These are phyloP conservation scores for Sternotherus odoratus DNA, from an alignment of 2,797 vertebrate species.

Conservation along the genomic window DNA sequence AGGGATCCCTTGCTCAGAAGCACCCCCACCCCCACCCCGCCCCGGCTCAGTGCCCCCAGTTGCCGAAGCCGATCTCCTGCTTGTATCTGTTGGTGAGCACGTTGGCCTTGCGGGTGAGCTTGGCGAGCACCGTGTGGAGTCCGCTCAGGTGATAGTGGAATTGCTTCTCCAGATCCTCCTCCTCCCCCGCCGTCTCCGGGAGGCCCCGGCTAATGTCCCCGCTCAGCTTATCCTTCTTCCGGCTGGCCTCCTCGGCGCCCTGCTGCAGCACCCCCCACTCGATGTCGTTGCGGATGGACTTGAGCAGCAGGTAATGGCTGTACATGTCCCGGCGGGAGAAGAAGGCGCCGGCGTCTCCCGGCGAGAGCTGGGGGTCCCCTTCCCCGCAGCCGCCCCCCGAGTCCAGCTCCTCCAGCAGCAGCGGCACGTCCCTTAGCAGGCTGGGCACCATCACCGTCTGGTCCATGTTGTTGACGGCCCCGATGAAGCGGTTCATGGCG, in stretches of 20 bases:
- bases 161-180: conserved; percentile 91
- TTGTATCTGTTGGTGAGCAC: conserved; percentile 93
- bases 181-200: conserved; percentile 82
- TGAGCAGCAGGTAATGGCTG: conserved; percentile 94
- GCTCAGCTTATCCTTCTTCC: conserved; percentile 78
- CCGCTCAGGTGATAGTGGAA: conserved; percentile 93
- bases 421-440: conserved; percentile 93
- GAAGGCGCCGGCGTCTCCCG: conserved; percentile 74
- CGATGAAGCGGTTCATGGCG: conserved; percentile 96
- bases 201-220: conserved; percentile 78
- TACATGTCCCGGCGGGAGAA: conserved; percentile 92
- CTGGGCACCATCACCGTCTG: conserved; percentile 98
- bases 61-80: conserved; percentile 92
- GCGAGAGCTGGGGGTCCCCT: conserved; percentile 50
- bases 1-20: neutral
- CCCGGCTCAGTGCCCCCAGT: conserved; percentile 86
- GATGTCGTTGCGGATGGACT: conserved; percentile 96
- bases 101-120: conserved; percentile 92
- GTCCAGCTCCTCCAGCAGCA: conserved; percentile 87
- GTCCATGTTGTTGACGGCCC: conserved; percentile 98
- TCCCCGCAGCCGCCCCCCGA: conserved; percentile 74
- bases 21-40: neutral
- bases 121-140: conserved; percentile 89
- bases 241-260: conserved; percentile 79
- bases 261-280: conserved; percentile 93